Conservation (phyloP, 2,113 vertebrate genomes). For the Eonycteris spelaea region DNA sequence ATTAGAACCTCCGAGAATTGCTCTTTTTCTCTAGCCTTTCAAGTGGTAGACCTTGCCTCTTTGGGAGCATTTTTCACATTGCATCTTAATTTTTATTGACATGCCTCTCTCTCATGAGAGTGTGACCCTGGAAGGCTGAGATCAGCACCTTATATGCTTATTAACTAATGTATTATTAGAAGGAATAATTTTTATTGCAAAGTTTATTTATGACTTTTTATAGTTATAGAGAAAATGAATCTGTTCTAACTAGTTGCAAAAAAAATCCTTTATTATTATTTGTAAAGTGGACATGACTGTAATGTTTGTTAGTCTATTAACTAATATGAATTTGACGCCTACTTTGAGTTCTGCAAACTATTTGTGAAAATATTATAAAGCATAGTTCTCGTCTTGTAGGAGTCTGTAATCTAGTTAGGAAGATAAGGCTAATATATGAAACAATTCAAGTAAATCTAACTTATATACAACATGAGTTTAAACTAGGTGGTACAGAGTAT, state of each 20-base stretch:
- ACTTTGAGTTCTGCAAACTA: background rate
- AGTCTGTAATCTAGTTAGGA: background rate
- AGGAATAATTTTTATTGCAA: constrained; percentile 13
- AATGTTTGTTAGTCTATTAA: background rate
- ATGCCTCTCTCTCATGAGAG: background rate
- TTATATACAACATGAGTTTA: background rate
- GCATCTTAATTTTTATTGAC: constrained; percentile 19
- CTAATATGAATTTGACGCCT: background rate
- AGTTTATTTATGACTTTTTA: background rate
- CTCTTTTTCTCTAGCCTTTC: background rate
- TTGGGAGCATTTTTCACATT: background rate
- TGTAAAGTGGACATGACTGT: constrained; percentile 9
- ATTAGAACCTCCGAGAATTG: background rate
- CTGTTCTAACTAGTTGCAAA: background rate
- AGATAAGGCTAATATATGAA: background rate
- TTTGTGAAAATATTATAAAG: background rate
- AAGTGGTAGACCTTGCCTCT: background rate
- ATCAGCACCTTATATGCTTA: background rate
- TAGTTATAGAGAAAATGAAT: constrained; percentile 31
- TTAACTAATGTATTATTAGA: constrained; percentile 5
- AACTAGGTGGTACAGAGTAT: background rate
- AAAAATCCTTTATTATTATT: background rate
- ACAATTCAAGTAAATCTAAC: background rate
- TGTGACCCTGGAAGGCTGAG: background rate
- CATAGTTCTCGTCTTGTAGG: background rate